Percentiles rank a stretch among this genome's conserved stretches.
Evolutionary conservation across 2,113 vertebrate genomes (phyloP).

Genomic region (Ciconia maguari): DNA sequence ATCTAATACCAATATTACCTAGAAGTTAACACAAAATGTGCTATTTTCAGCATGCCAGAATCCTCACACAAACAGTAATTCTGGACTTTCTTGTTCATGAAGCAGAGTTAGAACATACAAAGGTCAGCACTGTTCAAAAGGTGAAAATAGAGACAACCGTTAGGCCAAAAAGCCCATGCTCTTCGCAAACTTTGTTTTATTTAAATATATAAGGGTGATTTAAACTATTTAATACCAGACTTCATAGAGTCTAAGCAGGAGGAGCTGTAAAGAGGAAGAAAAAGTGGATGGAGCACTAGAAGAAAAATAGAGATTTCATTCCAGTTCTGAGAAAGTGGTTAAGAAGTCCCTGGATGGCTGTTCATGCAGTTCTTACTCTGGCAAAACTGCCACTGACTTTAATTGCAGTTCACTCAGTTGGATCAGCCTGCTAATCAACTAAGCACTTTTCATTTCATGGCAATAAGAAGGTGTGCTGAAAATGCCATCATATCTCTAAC

Average conservation of each 20-base stretch:
- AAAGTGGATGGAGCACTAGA: not conserved
- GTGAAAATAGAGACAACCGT: not conserved
- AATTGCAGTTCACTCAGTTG: not conserved
- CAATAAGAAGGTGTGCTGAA: constrained; percentile 54
- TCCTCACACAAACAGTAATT: not conserved
- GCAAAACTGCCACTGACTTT: constrained; percentile 35
- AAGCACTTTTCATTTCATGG: constrained; percentile 60
- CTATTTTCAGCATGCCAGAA: not conserved
- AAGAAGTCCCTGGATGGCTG: not conserved
- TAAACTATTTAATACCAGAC: not conserved
- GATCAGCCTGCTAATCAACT: constrained; percentile 57
- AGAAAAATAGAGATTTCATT: not conserved
- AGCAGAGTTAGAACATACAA: not conserved
- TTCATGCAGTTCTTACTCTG: not conserved
- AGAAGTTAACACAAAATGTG: not conserved
- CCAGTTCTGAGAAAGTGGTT: not conserved
- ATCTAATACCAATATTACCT: not conserved
- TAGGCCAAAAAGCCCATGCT: not conserved
- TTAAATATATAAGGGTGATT: not conserved
- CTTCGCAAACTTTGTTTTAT: not conserved
- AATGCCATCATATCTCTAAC: constrained; percentile 58
- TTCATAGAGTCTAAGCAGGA: not conserved
- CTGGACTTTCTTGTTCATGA: not conserved
- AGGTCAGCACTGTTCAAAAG: not conserved
- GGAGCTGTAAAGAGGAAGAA: not conserved